Conservation (phyloP, 2,113 vertebrate genomes). For the Paralichthys olivaceus region DNA sequence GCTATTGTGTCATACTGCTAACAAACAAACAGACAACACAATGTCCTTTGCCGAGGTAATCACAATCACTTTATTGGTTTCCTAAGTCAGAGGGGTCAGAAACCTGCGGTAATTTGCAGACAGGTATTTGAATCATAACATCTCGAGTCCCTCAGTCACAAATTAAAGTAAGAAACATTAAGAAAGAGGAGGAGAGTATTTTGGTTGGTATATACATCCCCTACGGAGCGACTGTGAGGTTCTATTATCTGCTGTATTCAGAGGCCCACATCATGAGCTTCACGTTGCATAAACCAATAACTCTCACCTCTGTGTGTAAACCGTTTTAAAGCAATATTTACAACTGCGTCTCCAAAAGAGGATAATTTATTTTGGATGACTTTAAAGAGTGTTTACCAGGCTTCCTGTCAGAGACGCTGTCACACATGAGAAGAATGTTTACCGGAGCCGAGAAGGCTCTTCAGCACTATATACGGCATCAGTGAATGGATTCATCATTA, state of each 20-base stretch:
- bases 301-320: constrained; percentile 72
- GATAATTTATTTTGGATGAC: constrained; percentile 51
- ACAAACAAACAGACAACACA: too few species aligned
- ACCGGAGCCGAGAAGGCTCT: constrained; percentile 41
- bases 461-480: constrained; percentile 29
- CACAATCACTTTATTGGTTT: background rate
- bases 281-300: constrained; percentile 58
- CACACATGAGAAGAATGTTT: constrained; percentile 55
- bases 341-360: constrained; percentile 45
- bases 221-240: constrained; percentile 9
- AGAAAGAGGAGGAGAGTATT: constrained; percentile 22
- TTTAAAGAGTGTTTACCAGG: constrained; percentile 54
- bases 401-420: constrained; percentile 55
- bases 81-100: background rate
- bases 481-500: constrained; percentile 40
- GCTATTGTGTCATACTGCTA: too few species aligned
- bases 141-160: background rate
- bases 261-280: constrained; percentile 27
- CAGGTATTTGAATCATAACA: background rate
- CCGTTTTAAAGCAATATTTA: constrained; percentile 73
- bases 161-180: constrained; percentile 13
- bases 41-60: too few species aligned
- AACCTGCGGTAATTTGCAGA: background rate
- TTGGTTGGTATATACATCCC: constrained; percentile 33
- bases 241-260: constrained; percentile 8